Evolutionary conservation across 2,797 vertebrate genomes (phyloP), one percentile per base, ranked within the genome.

Genomic region (Bovichtus variegatus): DNA sequence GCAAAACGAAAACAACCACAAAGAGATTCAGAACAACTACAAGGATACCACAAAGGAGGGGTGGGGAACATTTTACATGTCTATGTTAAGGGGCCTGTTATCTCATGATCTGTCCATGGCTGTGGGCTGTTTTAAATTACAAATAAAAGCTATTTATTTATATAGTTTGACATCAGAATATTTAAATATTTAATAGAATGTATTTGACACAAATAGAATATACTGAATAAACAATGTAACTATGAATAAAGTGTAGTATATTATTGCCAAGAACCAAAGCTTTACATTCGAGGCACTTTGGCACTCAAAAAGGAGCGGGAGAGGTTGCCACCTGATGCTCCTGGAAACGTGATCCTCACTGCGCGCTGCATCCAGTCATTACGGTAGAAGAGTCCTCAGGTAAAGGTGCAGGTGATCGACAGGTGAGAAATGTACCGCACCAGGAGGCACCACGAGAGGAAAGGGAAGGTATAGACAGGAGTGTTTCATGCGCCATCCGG

Each of bases 341-440:
- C 6, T 46, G 49, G 70, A 60, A 78, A 74, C 34, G 16, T 29
- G 55, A 77, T 23, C 65, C 57, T 18, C 18, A 4, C 12, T 16
- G 83, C 89, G 57, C 75, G 5, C 58, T 57, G 27, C 31, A 7
- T 84, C 44, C 13, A 29, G 21, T 73, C 69, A 71, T 90, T 91
- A 91, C 86, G 87, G 92, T 82, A 87, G 46, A 6, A n/a, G 66
- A 8, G 65, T 70, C 16, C 9, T 21, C 82, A 89, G 86, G 79
- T 81, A 47, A 71, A 71, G 47, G 21, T 60, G 58, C 82, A 83
- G 86, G 76, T 91, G 84, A 88, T 8, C 79, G 89, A 85, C 85
- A 83, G 86, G 79, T 77, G 25, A 78, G 71, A 69, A 25, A 70
- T 69, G 74, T 51, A 80, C 65, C 58, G 50, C 76, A 12, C 53